Evolutionary conservation across 2,797 vertebrate species (phyloP), one percentile per base, ranked within the genome.

Genomic region (Monodelphis domestica): DNA sequence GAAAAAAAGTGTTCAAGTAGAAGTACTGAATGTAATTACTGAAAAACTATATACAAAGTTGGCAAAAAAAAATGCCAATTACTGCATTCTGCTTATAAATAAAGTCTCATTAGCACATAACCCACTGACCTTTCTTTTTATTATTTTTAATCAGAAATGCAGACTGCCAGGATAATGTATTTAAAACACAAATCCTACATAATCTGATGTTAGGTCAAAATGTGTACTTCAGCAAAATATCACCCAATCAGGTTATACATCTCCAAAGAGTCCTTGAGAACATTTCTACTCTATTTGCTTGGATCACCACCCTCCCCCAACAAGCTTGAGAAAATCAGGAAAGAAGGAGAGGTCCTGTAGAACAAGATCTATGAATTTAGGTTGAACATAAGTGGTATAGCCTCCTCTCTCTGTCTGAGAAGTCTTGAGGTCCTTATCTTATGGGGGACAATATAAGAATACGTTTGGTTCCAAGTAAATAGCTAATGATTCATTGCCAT

Each of bases 351-450:
- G 11, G 14, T 30, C 29, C 29, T 53, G 51, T 17, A 30, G 63
- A 78, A 17, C 52, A 51, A 15, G 87, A 53, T 30, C 87, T 88
- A 52, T 51, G 84, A 29, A 87, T 87, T 87, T 87, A 88, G 50
- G 28, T 4, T 53, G 87, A 52, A 33, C 6, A 30, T 52, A 51
- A 0, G 2, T 0, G 52, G 59, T 29, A 29, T 24, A 17, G 45
- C 70, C 90, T 51, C 0, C 38, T 0, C 70, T 2, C 2, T 0
- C 24, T 0, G 54, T 45, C 54, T 56, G n/a, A 0, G 45, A 6
- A 89, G 57, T 12, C 14, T 54, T 0, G 5, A 38, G 30, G 29
- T 70, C 52, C 93, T 92, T 93, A 87, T 50, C 84, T 56, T 17
- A 0, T 30, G 33, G 52, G 50, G 78, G 78, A 93, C 38, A 91